These are phyloP conservation scores for Accipiter cooperii DNA, from an alignment of 2,113 vertebrate species.

Conservation along the genomic window DNA sequence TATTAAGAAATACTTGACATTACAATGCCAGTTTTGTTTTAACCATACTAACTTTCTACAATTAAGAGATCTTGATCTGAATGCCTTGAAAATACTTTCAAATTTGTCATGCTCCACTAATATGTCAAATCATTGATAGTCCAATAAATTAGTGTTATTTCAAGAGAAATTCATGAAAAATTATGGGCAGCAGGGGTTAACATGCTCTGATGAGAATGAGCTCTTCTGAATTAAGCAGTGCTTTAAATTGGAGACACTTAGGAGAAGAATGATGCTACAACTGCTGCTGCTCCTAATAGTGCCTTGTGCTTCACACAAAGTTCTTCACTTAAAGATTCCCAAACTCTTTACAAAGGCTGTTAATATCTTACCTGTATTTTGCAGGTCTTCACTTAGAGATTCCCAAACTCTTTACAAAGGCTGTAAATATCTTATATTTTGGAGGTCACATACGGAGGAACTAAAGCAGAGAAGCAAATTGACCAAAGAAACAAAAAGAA, in stretches of 20 bases:
- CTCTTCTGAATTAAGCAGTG: not conserved
- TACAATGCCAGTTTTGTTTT: not conserved
- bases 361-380: not conserved
- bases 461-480: not conserved
- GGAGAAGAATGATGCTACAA: not conserved
- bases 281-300: not conserved
- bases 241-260: not conserved
- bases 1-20: not conserved
- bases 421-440: not conserved
- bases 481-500: not conserved
- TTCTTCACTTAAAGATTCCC: not conserved
- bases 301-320: not conserved
- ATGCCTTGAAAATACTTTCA: constrained; percentile 4
- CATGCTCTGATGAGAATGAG: not conserved
- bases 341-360: not conserved
- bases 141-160: constrained; percentile 20
- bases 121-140: not conserved
- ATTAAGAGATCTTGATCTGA: not conserved
- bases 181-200: not conserved
- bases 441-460: not conserved
- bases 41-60: not conserved
- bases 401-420: not conserved
- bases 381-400: not conserved
- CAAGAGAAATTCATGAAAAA: not conserved
- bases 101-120: constrained; percentile 5